Base-by-base conservation (phyloP, 2,797 vertebrate genomes). In the Propithecus deckenii region DNA sequence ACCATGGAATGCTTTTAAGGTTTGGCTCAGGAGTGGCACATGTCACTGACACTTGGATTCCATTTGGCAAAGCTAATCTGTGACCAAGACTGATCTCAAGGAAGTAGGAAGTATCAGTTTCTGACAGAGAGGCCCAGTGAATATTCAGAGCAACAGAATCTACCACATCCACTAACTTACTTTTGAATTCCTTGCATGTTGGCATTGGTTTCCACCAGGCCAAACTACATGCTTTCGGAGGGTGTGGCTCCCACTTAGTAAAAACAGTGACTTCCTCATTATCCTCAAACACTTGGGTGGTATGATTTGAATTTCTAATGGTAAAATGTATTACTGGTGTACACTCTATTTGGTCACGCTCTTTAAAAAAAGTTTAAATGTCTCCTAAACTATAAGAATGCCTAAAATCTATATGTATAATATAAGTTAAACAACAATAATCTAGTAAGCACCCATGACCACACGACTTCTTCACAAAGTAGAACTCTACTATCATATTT, bases 221-320 rank as follows among this genome's bases (percentile, higher is more conserved):
- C 52, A 69, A 43, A 41, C 65, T 46, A 32, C 25, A 15, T 38
- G n/a, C 20, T 74, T 2, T 86, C 57, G 41, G 88, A 84, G 59
- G 25, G 30, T 65, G 7, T 57, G 18, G 20, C 13, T 17, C 32
- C 38, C 15, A 46, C 3, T 30, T 85, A 61, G 22, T 23, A 63
- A 85, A n/a, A 93, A 41, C 2, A 41, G 25, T 43, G 32, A 41
- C 23, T 83, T 92, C 32, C 12, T 86, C 14, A 63, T 79, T 8
- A 7, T 75, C 3, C 55, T 50, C 4, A 67, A 30, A 41, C 41
- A 52, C 28, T 63, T 75, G 38, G 25, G 38, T 84, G 61, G 85
- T 30, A 79, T 18, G 25, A 63, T 89, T 92, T 94, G 15, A 92
- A 84, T 94, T 97, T 90, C 46, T n/a, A n/a, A 55, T 87, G 22